Percentiles rank a stretch among this genome's conserved stretches.
phyloP scores from a whole-genome alignment of 2,113 vertebrate species.

The Notothenia coriiceps region DNA sequence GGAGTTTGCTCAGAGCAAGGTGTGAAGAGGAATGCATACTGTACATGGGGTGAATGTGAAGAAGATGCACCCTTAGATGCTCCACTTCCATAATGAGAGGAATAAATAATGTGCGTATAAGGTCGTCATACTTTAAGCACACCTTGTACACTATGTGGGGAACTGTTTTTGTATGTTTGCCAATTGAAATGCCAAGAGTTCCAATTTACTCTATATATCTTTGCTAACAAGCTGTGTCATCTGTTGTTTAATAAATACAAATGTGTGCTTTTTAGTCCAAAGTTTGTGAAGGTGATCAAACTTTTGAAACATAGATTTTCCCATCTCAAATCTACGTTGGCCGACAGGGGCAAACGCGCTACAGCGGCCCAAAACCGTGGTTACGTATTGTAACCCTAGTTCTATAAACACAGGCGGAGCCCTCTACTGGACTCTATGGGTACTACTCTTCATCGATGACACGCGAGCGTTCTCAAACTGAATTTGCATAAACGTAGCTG shows the following conservation, averaged over 20 bases:
- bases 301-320: too few relatives aligned
- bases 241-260: background rate
- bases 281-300: background rate
- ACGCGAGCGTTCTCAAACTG: too few relatives aligned
- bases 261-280: background rate
- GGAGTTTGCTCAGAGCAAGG: conserved; percentile 66
- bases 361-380: too few relatives aligned
- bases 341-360: too few relatives aligned
- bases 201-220: conserved; percentile 27
- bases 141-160: too few relatives aligned
- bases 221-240: conserved; percentile 6
- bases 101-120: conserved; percentile 58
- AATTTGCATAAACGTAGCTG: too few relatives aligned
- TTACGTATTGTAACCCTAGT: too few relatives aligned
- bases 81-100: conserved; percentile 67
- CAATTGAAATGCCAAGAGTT: conserved; percentile 29
- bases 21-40: conserved; percentile 36
- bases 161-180: conserved; percentile 31
- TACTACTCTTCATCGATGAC: too few relatives aligned
- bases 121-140: conserved; percentile 27
- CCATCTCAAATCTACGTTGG: too few relatives aligned
- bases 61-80: conserved; percentile 37
- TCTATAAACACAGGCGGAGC: too few relatives aligned
- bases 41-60: conserved; percentile 43
- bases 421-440: too few relatives aligned